phyloP scores from a whole-genome alignment of 2,797 vertebrate species.

The Squalus acanthias region DNA sequence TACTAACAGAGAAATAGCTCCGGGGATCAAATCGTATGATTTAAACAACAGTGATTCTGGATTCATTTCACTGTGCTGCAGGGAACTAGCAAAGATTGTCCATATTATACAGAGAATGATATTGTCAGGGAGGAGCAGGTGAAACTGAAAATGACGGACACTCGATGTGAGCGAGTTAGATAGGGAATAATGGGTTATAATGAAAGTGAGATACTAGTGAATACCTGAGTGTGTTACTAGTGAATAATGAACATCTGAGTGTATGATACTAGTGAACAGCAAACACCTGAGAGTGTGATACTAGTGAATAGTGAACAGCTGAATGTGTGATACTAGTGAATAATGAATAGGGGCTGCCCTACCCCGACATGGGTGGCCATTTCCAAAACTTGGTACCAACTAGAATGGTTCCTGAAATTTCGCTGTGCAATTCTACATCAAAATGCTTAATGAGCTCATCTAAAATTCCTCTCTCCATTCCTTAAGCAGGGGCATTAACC shows the following conservation, averaged over 20 bases:
- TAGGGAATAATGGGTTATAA: neutral
- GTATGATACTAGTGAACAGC: neutral
- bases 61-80: neutral
- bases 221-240: neutral
- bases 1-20: neutral
- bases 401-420: neutral
- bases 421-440: neutral
- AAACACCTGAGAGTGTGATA: no score
- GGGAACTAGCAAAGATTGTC: neutral
- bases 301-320: no score
- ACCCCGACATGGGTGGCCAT: neutral
- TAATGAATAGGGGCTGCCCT: neutral
- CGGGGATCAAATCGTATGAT: neutral
- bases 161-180: neutral
- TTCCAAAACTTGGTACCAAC: neutral
- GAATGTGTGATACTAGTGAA: neutral
- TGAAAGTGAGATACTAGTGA: neutral
- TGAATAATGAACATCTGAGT: neutral
- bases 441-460: neutral
- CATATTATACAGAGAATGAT: neutral
- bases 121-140: neutral
- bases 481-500: neutral
- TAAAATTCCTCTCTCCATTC: neutral
- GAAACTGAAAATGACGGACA: neutral
- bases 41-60: neutral